Evolutionary conservation across 2,113 vertebrate genomes (phyloP), one percentile per base, ranked within the genome.

Genomic region (Parotia lawesii): DNA sequence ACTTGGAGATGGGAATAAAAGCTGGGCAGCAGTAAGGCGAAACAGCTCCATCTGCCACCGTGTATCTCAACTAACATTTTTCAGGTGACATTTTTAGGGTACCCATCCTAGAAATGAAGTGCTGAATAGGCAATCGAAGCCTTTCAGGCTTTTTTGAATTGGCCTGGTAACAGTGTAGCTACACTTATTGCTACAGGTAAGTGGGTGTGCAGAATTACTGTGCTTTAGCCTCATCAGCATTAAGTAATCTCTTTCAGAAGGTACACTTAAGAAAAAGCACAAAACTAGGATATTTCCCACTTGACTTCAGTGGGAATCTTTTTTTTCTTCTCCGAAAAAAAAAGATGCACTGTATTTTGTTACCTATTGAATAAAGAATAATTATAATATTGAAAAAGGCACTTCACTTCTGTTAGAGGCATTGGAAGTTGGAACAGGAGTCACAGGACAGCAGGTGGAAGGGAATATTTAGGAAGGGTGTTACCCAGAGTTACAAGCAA

Each of bases 311-410:
- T 42, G 9, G 15, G 16, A 67, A 50, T 38, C 1, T 14, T 27
- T 58, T 60, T 56, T 28, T n/a, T 53, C 18, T 50, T 40, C 11
- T 22, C 42, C 13, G 47, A 56, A 50, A 44, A 48, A 5, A 50
- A 44, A 48, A 5, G 2, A 10, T 28, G 60, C 12, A 5, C 4
- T 15, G 2, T 38, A 27, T 83, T 92, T 90, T 65, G 7, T 57
- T 79, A 12, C 17, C 45, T 42, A n/a, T n/a, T n/a, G n/a, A n/a
- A n/a, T n/a, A n/a, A n/a, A n/a, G n/a, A n/a, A n/a, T n/a, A n/a
- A n/a, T n/a, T n/a, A n/a, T n/a, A 33, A 35, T 58, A 47, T 6
- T 0, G 0, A 57, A 74, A 64, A 76, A 86, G 6, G 3, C 5
- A 28, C 28, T 87, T 85, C 6, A 5, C 6, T 70, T 93, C 37